Conservation (phyloP, 2,888 invertebrate genomes). For the Notodonta ziczac region DNA sequence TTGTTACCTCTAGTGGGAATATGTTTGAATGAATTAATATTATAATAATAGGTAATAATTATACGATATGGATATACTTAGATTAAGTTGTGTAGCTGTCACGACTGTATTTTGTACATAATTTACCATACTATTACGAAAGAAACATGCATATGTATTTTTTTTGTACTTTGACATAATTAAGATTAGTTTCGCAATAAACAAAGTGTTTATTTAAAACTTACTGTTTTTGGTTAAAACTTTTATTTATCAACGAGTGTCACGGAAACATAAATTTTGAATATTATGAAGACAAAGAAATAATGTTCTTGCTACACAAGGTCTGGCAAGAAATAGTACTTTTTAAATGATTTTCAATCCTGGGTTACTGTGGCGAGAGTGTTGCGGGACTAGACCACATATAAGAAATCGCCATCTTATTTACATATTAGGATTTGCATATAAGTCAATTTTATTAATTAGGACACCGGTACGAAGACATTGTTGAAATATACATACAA, state of each 20-base stretch:
- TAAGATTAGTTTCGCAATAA: constrained; percentile 44
- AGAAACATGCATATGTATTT: constrained; percentile 29
- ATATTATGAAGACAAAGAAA: background rate
- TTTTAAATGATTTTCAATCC: no score
- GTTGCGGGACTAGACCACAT: no score
- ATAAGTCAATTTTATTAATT: background rate
- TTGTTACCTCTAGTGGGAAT: background rate
- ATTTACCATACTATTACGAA: constrained; percentile 38
- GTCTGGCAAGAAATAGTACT: no score
- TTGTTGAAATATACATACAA: background rate
- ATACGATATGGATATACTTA: constrained; percentile 23
- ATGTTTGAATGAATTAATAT: constrained; percentile 6
- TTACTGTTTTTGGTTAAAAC: background rate
- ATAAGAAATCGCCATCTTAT: background rate
- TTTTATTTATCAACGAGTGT: background rate
- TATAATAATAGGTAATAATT: constrained; percentile 17
- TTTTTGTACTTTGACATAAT: constrained; percentile 51
- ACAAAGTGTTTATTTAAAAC: constrained; percentile 19
- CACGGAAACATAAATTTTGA: background rate
- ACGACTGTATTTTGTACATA: constrained; percentile 39
- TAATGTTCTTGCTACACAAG: background rate
- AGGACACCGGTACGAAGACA: background rate
- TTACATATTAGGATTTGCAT: background rate
- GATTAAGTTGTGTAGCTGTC: constrained; percentile 34
- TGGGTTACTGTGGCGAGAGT: no score